Evolutionary conservation across 1,140 invertebrate genomes (phyloP).

Genomic region (Aphelenchoides fujianensis): DNA sequence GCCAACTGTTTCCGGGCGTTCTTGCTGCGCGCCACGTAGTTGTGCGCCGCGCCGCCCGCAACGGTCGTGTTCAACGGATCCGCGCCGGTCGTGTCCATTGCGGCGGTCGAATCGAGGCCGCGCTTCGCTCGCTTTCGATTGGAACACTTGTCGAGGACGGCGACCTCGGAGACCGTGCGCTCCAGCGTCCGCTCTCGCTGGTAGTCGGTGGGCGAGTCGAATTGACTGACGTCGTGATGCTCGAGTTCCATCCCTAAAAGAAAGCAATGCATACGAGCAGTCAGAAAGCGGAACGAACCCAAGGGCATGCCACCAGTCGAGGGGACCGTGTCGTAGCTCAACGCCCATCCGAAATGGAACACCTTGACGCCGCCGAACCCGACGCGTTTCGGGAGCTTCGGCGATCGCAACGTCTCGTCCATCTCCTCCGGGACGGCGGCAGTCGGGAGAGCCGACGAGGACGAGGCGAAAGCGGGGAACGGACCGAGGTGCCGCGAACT

Average conservation of each 20-base stretch:
- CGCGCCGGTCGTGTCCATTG: neutral
- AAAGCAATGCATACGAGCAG: no score
- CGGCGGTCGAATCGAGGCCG: neutral
- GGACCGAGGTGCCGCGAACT: neutral
- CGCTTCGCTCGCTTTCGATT: neutral
- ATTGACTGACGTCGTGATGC: conserved; percentile 9
- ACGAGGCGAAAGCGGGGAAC: neutral
- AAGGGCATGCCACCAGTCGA: neutral
- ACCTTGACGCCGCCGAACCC: conserved; percentile 7
- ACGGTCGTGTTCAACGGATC: neutral
- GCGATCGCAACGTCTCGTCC: neutral
- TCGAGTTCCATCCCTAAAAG: neutral
- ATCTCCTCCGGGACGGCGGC: neutral
- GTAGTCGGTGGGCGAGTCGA: neutral
- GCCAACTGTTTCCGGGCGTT: neutral
- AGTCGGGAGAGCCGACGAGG: neutral
- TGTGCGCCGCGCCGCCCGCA: neutral
- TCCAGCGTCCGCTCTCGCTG: conserved; percentile 2
- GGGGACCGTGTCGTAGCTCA: conserved; percentile 18
- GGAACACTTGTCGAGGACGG: neutral
- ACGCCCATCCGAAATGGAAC: neutral
- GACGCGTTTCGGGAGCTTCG: conserved; percentile 4
- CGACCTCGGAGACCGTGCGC: neutral
- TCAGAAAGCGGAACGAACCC: no score
- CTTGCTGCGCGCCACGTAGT: neutral